A percentile compares a stretch with the other conserved stretches of the same genome.
These are phyloP conservation scores for Bellardia bayeri DNA, from an alignment of 2,888 invertebrate genomes.

Conservation along the genomic window DNA sequence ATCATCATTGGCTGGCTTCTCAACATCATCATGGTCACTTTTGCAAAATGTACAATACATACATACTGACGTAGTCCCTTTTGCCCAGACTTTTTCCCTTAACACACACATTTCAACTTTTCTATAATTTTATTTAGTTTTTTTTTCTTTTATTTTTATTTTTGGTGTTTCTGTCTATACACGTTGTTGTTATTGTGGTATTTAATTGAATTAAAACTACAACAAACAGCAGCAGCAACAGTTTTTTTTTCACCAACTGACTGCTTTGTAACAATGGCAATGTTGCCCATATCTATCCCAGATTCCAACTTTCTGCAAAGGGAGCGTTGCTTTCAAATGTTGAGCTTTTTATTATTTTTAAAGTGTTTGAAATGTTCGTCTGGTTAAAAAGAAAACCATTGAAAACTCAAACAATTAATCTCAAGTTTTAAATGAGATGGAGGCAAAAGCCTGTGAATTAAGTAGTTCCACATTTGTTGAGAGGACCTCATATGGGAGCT, in stretches of 20 bases:
- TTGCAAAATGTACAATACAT: constrained; percentile 2
- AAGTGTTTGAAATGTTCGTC: background rate
- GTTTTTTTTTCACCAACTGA: constrained; percentile 28
- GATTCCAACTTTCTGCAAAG: background rate
- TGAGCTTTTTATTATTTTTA: background rate
- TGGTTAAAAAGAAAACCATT: background rate
- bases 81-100: constrained; percentile 20
- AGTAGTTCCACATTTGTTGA: no score
- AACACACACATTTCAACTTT: constrained; percentile 8
- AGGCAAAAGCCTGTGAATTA: no score
- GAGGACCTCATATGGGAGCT: no score
- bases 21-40: constrained; percentile 31
- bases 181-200: constrained; percentile 69
- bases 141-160: background rate
- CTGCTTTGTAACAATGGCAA: constrained; percentile 8
- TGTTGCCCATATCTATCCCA: background rate
- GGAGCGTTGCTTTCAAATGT: background rate
- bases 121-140: constrained; percentile 50
- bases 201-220: constrained; percentile 72
- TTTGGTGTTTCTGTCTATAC: constrained; percentile 26
- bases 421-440: background rate
- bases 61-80: background rate
- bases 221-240: constrained; percentile 50
- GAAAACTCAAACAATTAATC: background rate
- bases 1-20: constrained; percentile 28